phyloP scores from a whole-genome alignment of 2,888 invertebrate genomes.

The Clitarchus hookeri region DNA sequence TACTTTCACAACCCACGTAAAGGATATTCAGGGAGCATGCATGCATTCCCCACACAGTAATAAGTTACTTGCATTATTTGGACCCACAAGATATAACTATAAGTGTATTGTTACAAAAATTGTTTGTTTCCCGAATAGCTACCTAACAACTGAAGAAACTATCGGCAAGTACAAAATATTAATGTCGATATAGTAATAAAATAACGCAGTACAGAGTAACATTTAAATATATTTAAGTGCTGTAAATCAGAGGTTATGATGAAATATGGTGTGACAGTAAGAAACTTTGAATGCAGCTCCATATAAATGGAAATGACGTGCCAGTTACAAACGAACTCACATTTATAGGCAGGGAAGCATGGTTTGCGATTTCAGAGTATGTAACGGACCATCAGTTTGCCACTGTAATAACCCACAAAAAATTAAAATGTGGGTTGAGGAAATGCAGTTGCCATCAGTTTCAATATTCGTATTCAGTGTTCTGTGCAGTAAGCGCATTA shows the following conservation, averaged over 20 bases:
- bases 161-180: too few species aligned
- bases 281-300: neutral
- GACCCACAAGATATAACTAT: too few species aligned
- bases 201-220: too few species aligned
- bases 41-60: too few species aligned
- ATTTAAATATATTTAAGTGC: too few species aligned
- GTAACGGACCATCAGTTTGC: neutral
- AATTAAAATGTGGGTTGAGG: neutral
- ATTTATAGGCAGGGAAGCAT: neutral
- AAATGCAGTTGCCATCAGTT: slow-evolving; percentile 19
- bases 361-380: neutral
- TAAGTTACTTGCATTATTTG: too few species aligned
- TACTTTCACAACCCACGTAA: too few species aligned
- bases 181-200: too few species aligned
- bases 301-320: neutral
- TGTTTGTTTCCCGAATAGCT: too few species aligned
- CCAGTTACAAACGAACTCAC: neutral
- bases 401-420: neutral
- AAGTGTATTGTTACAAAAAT: too few species aligned
- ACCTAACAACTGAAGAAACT: too few species aligned
- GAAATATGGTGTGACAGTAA: neutral
- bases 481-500: slow-evolving; percentile 39
- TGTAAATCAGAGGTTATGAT: neutral
- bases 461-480: slow-evolving; percentile 38
- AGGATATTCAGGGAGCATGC: too few species aligned